Base-by-base conservation (phyloP, 2,113 vertebrate genomes). In the Alexandromys fortis region DNA sequence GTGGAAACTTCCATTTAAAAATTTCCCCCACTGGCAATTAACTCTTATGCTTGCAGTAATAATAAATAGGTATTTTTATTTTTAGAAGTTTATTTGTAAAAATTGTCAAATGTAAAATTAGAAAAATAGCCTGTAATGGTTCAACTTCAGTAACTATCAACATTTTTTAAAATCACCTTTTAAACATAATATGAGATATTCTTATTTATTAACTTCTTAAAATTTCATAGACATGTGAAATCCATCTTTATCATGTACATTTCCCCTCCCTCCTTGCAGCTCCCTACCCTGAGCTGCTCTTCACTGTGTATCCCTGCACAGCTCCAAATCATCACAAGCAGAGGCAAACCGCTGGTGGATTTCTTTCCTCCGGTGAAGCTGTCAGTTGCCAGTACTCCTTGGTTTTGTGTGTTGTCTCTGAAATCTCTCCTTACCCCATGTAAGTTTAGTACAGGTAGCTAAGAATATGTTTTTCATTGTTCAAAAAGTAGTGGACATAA, bases 391-490 rank as follows among this genome's bases (percentile, higher is more conserved):
- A 65, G 42, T 45, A 65, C 4, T 17, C 38, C n/a, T 45, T 45
- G 16, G 26, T 16, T 85, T 3, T 63, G 8, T 30, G 38, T 42
- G 14, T 3, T 7, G 38, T 45, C 38, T 85, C 28, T 45, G 26
- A 30, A 65, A 14, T 28, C 3, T 58, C 30, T 68, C 63, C 83
- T 67, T 1, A 10, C 10, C 12, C 30, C 28, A 42, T 63, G 6
- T 8, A 63, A 3, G 1, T 17, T 42, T 42, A 42, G 6, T 61
- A 13, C 1, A 8, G 1, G n/a, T 21, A 88, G 47, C 73, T 72
- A 68, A 16, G 67, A 67, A 11, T 33, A 87, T 33, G 14, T n/a
- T 92, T 94, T 91, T 96, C 58, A 93, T 88, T 70, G 28, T 13
- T 49, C 47, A 77, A n/a, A 49, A 12, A 19, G 6, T 55, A 52